A percentile compares a stretch with the other conserved stretches of the same genome.
Conservation (phyloP, 1,140 invertebrate genomes). For the Melipona quadrifasciata region DNA sequence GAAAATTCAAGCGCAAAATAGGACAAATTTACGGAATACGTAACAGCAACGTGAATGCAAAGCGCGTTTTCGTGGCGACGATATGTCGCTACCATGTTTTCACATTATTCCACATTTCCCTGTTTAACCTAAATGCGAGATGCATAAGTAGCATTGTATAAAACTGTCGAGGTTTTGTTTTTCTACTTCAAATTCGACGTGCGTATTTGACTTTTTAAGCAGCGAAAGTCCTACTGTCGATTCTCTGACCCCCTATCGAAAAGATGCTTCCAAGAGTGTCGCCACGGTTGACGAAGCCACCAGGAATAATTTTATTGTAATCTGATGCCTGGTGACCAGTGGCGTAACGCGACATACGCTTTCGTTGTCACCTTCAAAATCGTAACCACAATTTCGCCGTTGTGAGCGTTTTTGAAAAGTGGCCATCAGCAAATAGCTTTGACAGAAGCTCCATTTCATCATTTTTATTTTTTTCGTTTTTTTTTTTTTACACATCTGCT, state of each 20-base stretch:
- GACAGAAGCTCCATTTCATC: background rate
- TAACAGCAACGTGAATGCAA: background rate
- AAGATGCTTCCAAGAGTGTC: slow-evolving; percentile 13
- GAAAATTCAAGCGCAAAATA: background rate
- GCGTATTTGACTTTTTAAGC: slow-evolving; percentile 70
- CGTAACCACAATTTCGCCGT: background rate
- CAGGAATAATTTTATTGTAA: slow-evolving; percentile 46
- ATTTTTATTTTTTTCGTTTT: too few relatives aligned
- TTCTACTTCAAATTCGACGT: slow-evolving; percentile 54
- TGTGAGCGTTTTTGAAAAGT: background rate
- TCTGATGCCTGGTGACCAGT: slow-evolving; percentile 3
- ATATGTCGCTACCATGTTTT: slow-evolving; percentile 4
- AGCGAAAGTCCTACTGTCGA: slow-evolving; percentile 59
- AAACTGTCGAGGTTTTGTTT: slow-evolving; percentile 56
- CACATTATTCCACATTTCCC: slow-evolving; percentile 55
- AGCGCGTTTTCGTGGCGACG: background rate
- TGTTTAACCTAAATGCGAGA: slow-evolving; percentile 66
- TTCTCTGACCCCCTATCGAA: slow-evolving; percentile 25
- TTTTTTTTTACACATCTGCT: too few relatives aligned
- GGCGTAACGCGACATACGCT: slow-evolving; percentile 1
- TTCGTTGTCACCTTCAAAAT: background rate
- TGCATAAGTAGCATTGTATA: slow-evolving; percentile 52
- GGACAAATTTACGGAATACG: background rate
- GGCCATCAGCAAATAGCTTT: background rate
- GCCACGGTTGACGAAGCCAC: slow-evolving; percentile 10